Percentiles rank a stretch among this genome's conserved stretches.
phyloP scores from a whole-genome alignment of 2,888 invertebrate species.

The Leucoma salicis region DNA sequence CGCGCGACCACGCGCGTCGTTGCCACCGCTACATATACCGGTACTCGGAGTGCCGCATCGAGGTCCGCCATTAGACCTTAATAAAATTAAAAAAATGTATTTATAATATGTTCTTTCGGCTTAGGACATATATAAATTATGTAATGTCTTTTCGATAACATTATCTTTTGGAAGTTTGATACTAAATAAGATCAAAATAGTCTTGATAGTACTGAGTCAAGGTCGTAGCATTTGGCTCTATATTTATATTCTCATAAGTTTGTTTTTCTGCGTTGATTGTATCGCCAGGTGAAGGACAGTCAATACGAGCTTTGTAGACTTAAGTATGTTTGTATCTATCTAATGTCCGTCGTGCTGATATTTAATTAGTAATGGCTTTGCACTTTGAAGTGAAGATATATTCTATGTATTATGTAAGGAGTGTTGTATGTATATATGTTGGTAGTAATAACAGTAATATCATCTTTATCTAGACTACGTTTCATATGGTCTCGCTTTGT shows the following conservation, averaged over 20 bases:
- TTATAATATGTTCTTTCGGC: background rate
- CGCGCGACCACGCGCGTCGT: slow-evolving; percentile 35
- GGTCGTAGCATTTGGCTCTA: slow-evolving; percentile 43
- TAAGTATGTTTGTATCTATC: background rate
- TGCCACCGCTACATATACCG: slow-evolving; percentile 6
- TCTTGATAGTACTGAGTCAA: slow-evolving; percentile 58
- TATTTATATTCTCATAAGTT: slow-evolving; percentile 17
- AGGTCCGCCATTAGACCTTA: slow-evolving; percentile 19
- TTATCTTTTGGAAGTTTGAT: slow-evolving; percentile 33
- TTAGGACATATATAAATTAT: slow-evolving; percentile 12
- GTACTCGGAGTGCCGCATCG: slow-evolving; percentile 3
- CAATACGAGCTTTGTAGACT: slow-evolving; percentile 7
- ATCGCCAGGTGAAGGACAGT: slow-evolving; percentile 16
- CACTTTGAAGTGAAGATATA: too few species aligned
- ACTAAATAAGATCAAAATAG: slow-evolving; percentile 29
- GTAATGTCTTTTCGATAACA: slow-evolving; percentile 35
- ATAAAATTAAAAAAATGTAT: background rate
- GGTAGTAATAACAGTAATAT: too few species aligned
- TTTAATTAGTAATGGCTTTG: too few species aligned
- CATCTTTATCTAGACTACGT: too few species aligned
- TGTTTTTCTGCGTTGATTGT: slow-evolving; percentile 27
- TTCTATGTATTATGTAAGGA: too few species aligned
- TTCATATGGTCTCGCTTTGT: too few species aligned
- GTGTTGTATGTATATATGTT: too few species aligned
- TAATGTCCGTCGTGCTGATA: background rate